Conservation (phyloP, 2,888 invertebrate species). For the Spicauda simplicius region DNA sequence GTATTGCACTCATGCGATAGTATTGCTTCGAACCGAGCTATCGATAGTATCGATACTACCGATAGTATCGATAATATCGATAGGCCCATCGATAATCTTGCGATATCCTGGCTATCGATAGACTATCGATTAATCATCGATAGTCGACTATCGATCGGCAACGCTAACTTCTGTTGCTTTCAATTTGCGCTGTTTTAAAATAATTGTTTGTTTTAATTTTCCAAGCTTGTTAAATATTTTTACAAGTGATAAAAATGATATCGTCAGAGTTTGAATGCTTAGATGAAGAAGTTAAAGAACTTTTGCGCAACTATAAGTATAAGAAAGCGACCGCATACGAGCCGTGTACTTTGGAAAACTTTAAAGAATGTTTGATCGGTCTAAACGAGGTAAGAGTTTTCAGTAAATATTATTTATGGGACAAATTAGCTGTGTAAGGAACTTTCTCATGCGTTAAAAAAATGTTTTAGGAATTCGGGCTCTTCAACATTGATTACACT, state of each 20-base stretch:
- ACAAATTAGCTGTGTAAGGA: not conserved
- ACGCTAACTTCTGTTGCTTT: too few relatives aligned
- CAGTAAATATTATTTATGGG: too few relatives aligned
- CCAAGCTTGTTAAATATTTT: not conserved
- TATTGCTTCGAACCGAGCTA: too few relatives aligned
- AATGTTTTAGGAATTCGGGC: conserved; percentile 65
- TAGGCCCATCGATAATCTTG: too few relatives aligned
- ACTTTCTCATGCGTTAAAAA: not conserved
- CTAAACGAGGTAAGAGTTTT: conserved; percentile 61
- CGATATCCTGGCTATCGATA: too few relatives aligned
- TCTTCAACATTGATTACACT: conserved; percentile 66
- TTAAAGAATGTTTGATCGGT: conserved; percentile 73
- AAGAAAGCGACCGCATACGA: conserved; percentile 73
- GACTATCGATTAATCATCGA: too few relatives aligned
- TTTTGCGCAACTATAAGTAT: conserved; percentile 70
- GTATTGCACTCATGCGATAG: too few relatives aligned
- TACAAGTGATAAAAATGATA: conserved; percentile 3
- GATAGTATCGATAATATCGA: too few relatives aligned
- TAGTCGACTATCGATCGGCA: too few relatives aligned
- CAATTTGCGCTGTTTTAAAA: too few relatives aligned
- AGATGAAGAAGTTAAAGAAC: conserved; percentile 77
- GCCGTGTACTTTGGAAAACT: conserved; percentile 70
- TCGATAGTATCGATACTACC: too few relatives aligned
- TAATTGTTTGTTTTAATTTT: too few relatives aligned
- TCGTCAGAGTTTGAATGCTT: conserved; percentile 56